Evolutionary conservation across 2,113 vertebrate species (phyloP), one percentile per base, ranked within the genome.

Genomic region (Mormyrus lacerda): DNA sequence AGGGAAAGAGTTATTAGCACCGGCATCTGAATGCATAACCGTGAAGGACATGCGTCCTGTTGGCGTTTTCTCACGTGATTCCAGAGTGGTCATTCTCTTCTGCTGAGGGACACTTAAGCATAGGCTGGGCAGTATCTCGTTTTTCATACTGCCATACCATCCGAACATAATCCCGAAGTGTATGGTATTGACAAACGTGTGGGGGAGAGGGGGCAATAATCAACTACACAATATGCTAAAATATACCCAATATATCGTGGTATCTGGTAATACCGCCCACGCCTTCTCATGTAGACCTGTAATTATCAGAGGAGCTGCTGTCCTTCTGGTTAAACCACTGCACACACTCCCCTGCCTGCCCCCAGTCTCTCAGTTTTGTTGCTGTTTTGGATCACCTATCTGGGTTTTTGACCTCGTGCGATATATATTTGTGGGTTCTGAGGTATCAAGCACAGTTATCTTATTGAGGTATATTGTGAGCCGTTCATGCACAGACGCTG

Each of bases 401-500:
- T 61, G 24, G 21, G 9, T 35, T 24, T 61, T 65, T 39, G 42
- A 24, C 3, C 35, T 58, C 13, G 53, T 87, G 45, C 31, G 31
- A 50, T 27, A 35, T 87, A 35, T 79, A 17, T 42, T 79, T 53
- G 47, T 17, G 39, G 8, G 53, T 3, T 61, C 27, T 86, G 10
- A 1, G 48, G 48, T 53, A 9, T 35, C 27, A 17, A 53, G 48
- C 47, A 86, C 47, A 86, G 1, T 53, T 86, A n/a, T 27, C 21
- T 35, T 86, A 35, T 35, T 86, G 48, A 86, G 48, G 51, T 13
- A 4, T 53, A 51, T 86, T 86, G 24, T 50, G 13, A 86, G 48
- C 39, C 6, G 87, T 88, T 89, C 24, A 51, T 85, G 82, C 87
- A 45, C 69, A 87, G 88, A 91, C 82, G 53, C 88, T 89, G 76